These are phyloP conservation scores for Myodes glareolus DNA, from an alignment of 2,113 vertebrate genomes.

Conservation along the genomic window DNA sequence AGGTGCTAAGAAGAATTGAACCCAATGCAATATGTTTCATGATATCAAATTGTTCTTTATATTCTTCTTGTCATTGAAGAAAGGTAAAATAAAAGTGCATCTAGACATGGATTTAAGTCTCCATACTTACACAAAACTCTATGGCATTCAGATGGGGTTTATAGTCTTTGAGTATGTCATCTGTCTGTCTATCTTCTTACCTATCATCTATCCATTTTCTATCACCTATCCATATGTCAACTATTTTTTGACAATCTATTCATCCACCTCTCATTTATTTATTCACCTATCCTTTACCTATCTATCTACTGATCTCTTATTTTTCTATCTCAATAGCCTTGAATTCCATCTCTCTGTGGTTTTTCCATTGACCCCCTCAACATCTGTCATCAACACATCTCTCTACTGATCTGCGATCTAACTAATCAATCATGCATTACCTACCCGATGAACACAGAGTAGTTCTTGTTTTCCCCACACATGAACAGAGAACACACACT, in stretches of 20 bases:
- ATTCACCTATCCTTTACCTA: background rate
- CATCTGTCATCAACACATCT: background rate
- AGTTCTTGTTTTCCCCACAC: background rate
- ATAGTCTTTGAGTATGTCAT: fast-evolving
- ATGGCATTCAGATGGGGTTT: fast-evolving
- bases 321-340: background rate
- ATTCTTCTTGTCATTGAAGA: background rate
- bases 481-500: too few relatives aligned
- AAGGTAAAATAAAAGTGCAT: background rate
- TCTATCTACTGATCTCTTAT: background rate
- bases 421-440: background rate
- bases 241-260: background rate
- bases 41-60: background rate
- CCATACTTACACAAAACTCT: background rate
- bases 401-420: too few relatives aligned
- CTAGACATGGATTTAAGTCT: background rate
- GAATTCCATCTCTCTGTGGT: background rate
- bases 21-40: too few relatives aligned
- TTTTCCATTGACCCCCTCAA: too few relatives aligned
- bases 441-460: background rate
- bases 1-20: fast-evolving
- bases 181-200: too few relatives aligned
- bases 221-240: background rate
- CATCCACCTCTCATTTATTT: background rate
- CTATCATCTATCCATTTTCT: background rate